phyloP scores from a whole-genome alignment of 2,888 invertebrate genomes.

The Syritta pipiens region DNA sequence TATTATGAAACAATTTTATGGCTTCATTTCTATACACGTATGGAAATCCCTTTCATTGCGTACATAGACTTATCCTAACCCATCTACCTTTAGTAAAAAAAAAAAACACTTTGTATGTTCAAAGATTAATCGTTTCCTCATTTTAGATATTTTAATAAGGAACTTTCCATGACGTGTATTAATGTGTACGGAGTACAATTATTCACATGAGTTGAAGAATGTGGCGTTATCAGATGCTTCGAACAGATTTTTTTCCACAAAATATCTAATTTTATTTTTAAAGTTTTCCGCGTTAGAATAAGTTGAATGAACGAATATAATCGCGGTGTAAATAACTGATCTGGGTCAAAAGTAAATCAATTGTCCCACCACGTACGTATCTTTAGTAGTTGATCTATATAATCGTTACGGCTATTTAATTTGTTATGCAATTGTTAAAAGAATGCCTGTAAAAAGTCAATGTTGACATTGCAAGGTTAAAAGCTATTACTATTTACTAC shows the following conservation, averaged over 20 bases:
- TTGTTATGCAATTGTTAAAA: too few species aligned
- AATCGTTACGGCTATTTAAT: background rate
- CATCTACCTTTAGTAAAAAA: background rate
- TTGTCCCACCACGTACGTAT: too few species aligned
- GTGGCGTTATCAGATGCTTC: background rate
- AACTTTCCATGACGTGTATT: slow-evolving; percentile 25
- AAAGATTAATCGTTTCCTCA: slow-evolving; percentile 18
- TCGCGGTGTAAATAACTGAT: slow-evolving; percentile 35
- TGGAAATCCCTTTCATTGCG: too few species aligned
- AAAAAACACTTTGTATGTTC: background rate
- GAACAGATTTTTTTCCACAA: background rate
- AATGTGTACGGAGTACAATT: background rate
- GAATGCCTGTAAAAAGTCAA: too few species aligned
- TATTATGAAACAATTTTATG: too few species aligned
- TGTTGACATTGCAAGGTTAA: too few species aligned
- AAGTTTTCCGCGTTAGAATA: slow-evolving; percentile 4
- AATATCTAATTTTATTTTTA: slow-evolving; percentile 17
- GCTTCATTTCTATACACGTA: too few species aligned
- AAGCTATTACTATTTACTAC: too few species aligned
- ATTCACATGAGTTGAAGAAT: background rate
- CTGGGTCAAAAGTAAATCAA: slow-evolving; percentile 49
- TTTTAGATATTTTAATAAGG: background rate
- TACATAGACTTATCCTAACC: background rate
- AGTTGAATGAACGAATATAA: slow-evolving; percentile 51
- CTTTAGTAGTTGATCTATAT: too few species aligned